A percentile compares a stretch with the other conserved stretches of the same genome.
Conservation (phyloP, 1,140 invertebrate genomes). For the Liolophura sinensis region DNA sequence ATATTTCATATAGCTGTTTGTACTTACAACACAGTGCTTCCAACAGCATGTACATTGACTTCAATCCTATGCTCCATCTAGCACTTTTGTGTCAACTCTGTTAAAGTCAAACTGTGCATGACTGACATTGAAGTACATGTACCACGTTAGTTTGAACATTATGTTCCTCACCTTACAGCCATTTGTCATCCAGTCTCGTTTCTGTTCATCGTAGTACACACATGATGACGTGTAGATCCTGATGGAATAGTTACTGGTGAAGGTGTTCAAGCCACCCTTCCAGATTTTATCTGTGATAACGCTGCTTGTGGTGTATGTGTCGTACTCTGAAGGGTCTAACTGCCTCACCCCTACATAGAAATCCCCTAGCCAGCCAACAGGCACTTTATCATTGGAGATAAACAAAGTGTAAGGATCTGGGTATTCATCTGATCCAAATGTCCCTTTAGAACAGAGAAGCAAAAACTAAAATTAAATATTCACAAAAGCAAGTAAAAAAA, state of each 20-base stretch:
- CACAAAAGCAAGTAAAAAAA: background rate
- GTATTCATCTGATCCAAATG: constrained; percentile 9
- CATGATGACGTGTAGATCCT: constrained; percentile 26
- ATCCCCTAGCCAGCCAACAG: constrained; percentile 23
- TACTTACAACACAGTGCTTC: too few species aligned
- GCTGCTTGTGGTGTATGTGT: constrained; percentile 17
- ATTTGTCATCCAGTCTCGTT: constrained; percentile 28
- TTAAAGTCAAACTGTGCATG: too few species aligned
- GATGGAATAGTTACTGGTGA: constrained; percentile 29
- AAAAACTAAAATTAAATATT: background rate
- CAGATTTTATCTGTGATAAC: constrained; percentile 18
- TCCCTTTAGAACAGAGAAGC: constrained; percentile 1
- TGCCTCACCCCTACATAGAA: constrained; percentile 36
- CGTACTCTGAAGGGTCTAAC: constrained; percentile 19
- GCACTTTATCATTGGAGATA: constrained; percentile 21
- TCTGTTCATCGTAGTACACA: constrained; percentile 25
- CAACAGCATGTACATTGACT: too few species aligned
- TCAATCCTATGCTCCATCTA: too few species aligned
- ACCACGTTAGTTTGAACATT: too few species aligned
- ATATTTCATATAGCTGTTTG: too few species aligned
- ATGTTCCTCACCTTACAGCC: constrained; percentile 39
- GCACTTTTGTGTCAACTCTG: too few species aligned
- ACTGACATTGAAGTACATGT: too few species aligned
- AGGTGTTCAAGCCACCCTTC: constrained; percentile 13
- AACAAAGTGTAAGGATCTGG: constrained; percentile 25